Evolutionary conservation across 1,140 invertebrate species (phyloP).

Genomic region (Campodea augens): DNA sequence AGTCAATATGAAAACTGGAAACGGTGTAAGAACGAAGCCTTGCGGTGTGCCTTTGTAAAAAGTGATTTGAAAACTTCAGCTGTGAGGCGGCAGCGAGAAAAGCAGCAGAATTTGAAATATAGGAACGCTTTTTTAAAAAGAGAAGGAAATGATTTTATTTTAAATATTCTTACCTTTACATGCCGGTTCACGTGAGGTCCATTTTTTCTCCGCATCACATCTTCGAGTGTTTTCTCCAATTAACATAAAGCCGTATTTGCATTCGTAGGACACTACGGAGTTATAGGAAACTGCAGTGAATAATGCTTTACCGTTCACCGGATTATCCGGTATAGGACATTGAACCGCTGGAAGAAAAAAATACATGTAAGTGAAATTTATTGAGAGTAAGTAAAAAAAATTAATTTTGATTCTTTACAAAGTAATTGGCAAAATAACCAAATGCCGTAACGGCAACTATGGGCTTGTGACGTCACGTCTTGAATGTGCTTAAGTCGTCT

Average conservation of each 20-base stretch:
- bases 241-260: constrained; percentile 77
- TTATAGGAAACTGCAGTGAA: constrained; percentile 88
- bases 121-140: too few species aligned
- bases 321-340: constrained; percentile 68
- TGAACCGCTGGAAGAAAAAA: constrained; percentile 48
- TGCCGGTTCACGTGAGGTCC: constrained; percentile 64
- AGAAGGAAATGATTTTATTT: too few species aligned
- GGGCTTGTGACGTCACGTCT: too few species aligned
- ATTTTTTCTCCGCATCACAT: constrained; percentile 77
- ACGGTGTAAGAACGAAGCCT: too few species aligned
- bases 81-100: too few species aligned
- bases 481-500: too few species aligned
- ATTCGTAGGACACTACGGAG: constrained; percentile 80
- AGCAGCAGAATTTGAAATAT: too few species aligned
- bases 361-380: neutral
- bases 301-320: constrained; percentile 72
- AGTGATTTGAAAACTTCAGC: too few species aligned
- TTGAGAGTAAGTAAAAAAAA: constrained; percentile 2
- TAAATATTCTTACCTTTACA: constrained; percentile 88
- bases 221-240: constrained; percentile 65
- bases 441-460: too few species aligned
- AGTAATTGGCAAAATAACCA: too few species aligned
- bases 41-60: too few species aligned
- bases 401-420: neutral
- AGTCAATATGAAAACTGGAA: too few species aligned